These are phyloP conservation scores for Cydia fagiglandana DNA, from an alignment of 1,140 invertebrate species.

Conservation along the genomic window DNA sequence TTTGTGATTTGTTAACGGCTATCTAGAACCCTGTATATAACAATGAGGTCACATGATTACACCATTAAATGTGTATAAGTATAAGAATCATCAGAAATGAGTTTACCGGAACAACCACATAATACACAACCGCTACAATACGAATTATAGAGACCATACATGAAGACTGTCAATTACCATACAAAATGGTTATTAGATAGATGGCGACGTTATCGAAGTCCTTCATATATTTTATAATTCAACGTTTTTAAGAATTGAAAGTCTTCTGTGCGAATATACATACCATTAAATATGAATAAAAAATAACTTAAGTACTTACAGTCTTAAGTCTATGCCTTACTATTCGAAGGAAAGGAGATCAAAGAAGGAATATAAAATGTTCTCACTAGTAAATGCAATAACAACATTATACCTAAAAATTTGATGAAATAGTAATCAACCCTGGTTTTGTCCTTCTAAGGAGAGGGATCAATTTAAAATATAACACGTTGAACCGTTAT, in stretches of 20 bases:
- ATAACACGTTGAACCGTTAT: too few species aligned
- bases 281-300: constrained; percentile 12
- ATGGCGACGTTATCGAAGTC: too few species aligned
- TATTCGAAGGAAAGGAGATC: constrained; percentile 28
- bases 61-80: constrained; percentile 30
- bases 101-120: constrained; percentile 8
- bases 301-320: constrained; percentile 12
- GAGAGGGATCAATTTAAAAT: too few species aligned
- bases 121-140: constrained; percentile 17
- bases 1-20: constrained; percentile 45
- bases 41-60: constrained; percentile 48
- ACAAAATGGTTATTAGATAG: too few species aligned
- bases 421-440: background rate
- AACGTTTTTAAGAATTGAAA: too few species aligned
- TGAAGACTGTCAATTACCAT: background rate
- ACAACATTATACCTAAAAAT: background rate
- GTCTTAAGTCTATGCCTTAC: constrained; percentile 17
- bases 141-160: background rate
- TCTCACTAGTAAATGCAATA: background rate
- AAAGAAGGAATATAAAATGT: constrained; percentile 31
- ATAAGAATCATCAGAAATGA: constrained; percentile 15
- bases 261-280: background rate
- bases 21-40: constrained; percentile 63
- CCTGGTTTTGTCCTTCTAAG: background rate
- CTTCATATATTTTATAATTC: too few species aligned